Conservation (phyloP, 1,140 invertebrate genomes). For the Lethrus apterus region DNA sequence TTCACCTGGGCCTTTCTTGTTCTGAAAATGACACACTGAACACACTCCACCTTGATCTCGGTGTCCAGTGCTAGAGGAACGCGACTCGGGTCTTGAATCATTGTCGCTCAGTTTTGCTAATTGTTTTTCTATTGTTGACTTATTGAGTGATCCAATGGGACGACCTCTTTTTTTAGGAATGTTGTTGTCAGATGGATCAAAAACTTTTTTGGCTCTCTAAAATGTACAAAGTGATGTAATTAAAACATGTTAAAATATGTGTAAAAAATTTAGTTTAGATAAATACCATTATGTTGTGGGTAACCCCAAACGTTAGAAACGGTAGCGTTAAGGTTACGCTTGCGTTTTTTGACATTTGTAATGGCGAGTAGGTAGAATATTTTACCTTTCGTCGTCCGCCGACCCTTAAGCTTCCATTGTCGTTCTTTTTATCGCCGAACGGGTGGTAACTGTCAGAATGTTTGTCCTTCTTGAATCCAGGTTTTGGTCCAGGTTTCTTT, state of each 20-base stretch:
- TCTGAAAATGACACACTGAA: slow-evolving; percentile 50
- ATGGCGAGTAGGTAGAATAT: too few species aligned
- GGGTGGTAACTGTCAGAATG: slow-evolving; percentile 20
- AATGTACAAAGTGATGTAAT: slow-evolving; percentile 5
- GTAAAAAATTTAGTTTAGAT: too few species aligned
- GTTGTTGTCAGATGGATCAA: slow-evolving; percentile 71
- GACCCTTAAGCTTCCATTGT: slow-evolving; percentile 27
- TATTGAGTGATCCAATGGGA: slow-evolving; percentile 51
- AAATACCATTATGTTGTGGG: too few species aligned
- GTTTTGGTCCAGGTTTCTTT: slow-evolving; percentile 19
- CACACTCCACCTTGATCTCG: slow-evolving; percentile 49
- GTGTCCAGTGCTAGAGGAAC: slow-evolving; percentile 41
- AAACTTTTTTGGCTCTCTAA: slow-evolving; percentile 60
- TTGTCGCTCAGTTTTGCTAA: slow-evolving; percentile 25
- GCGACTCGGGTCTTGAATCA: slow-evolving; percentile 36
- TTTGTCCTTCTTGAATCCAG: slow-evolving; percentile 16
- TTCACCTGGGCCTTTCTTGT: slow-evolving; percentile 53
- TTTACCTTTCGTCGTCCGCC: slow-evolving; percentile 37
- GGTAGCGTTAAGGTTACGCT: slow-evolving; percentile 9
- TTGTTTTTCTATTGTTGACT: slow-evolving; percentile 47
- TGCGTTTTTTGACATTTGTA: not conserved
- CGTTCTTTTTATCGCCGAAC: slow-evolving; percentile 22
- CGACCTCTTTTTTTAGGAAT: slow-evolving; percentile 59
- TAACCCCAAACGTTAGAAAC: too few species aligned
- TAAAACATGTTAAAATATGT: too few species aligned